Conservation (phyloP, 2,888 invertebrate genomes). For the Strigamia transsilvanica region DNA sequence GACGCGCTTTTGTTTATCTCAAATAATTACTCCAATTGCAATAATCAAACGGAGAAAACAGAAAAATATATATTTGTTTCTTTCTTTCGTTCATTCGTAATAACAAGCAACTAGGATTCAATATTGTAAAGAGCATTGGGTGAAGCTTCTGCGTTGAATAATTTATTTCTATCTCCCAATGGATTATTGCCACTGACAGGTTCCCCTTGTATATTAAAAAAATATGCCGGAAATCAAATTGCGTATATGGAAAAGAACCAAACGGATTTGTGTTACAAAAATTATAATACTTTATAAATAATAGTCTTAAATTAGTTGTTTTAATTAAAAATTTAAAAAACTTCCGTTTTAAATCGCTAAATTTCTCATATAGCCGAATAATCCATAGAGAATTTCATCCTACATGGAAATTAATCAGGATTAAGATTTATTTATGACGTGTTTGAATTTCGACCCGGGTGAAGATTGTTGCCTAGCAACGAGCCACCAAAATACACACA, state of each 20-base stretch:
- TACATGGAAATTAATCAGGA: slow-evolving; percentile 41
- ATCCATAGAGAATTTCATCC: slow-evolving; percentile 13
- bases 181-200: slow-evolving; percentile 45
- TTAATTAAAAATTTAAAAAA: neutral
- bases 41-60: too few species aligned
- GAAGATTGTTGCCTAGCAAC: slow-evolving; percentile 52
- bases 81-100: neutral
- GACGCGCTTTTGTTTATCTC: neutral
- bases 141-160: slow-evolving; percentile 41
- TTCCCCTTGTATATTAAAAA: slow-evolving; percentile 42
- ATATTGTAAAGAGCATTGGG: slow-evolving; percentile 37
- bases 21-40: too few species aligned
- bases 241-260: slow-evolving; percentile 18
- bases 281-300: neutral
- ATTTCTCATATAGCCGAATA: too few species aligned
- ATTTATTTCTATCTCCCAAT: slow-evolving; percentile 42
- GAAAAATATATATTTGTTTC: neutral
- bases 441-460: slow-evolving; percentile 36
- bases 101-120: slow-evolving; percentile 13
- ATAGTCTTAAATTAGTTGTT: too few species aligned
- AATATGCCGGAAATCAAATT: slow-evolving; percentile 42
- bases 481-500: slow-evolving; percentile 18
- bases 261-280: neutral
- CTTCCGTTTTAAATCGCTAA: too few species aligned
- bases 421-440: slow-evolving; percentile 51